Evolutionary conservation across 2,113 vertebrate species (phyloP), one percentile per base, ranked within the genome.

Genomic region (Noctilio leporinus): DNA sequence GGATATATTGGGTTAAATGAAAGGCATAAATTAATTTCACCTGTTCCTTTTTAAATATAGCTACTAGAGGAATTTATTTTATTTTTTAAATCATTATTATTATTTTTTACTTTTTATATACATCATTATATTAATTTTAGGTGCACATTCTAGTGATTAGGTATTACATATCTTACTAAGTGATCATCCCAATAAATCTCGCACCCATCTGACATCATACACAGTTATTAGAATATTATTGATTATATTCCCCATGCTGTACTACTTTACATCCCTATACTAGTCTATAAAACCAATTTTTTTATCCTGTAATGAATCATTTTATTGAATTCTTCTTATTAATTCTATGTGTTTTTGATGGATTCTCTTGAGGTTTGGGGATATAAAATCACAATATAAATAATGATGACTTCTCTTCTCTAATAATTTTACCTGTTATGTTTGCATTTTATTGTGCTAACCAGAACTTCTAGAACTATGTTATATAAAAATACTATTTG

Each of bases 11-110:
- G 30, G 30, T 95, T 88, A 76, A 51, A 72, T 38, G 91, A 91
- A 80, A 86, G 30, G 40, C 9, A 73, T 72, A 70, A 95, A 53
- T 94, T 88, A 85, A 81, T 59, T 77, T 86, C 51, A 94, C 20
- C 38, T 87, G 22, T 75, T 78, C 24, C 55, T 86, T 93, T 95
- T 91, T 51, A 43, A 82, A 77, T 82, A 26, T 89, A 24, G 40
- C 17, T 72, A 57, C 7, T 51, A 28, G 47, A 91, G 90, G 87
- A 76, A 28, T 67, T 40, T 65, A 49, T 57, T 47, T 47, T 11
- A 47, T 59, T 59, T 59, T 59, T 59, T 30, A 30, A 59, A 59
- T 59, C 57, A 59, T 59, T 59, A 59, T 24, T 59, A 59, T 28
- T 24, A 59, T 59, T 28, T 59, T 28, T 30, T 59, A 59, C 30